Conservation (phyloP, 2,797 vertebrate species). For the Phrynocephalus guinanensis region DNA sequence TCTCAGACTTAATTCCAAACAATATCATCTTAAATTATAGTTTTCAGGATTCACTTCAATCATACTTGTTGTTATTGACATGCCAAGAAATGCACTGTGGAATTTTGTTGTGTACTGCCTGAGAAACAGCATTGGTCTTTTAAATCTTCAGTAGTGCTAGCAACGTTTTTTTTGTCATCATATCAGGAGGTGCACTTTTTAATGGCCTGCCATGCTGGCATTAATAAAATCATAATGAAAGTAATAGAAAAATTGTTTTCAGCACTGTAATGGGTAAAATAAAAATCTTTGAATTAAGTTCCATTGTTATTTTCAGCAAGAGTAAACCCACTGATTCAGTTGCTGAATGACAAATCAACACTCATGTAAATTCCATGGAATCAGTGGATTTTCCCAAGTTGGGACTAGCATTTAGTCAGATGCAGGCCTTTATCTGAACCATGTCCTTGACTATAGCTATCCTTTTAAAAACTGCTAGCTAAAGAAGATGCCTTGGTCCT, state of each 20-base stretch:
- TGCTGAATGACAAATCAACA: too few relatives aligned
- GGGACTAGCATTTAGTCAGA: too few relatives aligned
- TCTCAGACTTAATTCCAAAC: conserved; percentile 56
- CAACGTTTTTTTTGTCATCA: background rate
- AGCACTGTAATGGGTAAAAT: background rate
- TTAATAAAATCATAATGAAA: background rate
- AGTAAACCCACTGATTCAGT: too few relatives aligned
- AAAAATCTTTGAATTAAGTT: background rate
- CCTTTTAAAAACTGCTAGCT: background rate
- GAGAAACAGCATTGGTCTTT: conserved; percentile 64
- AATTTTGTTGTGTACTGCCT: conserved; percentile 52
- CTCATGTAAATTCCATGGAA: too few relatives aligned
- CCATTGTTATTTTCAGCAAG: too few relatives aligned
- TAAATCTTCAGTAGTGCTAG: conserved; percentile 42
- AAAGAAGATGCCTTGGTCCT: background rate
- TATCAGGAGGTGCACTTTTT: conserved; percentile 31
- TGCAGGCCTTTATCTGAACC: too few relatives aligned
- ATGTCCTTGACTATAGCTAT: background rate
- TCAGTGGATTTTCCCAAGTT: too few relatives aligned
- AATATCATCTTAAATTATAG: conserved; percentile 47
- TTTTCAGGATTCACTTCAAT: conserved; percentile 66
- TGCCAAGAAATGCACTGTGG: conserved; percentile 53
- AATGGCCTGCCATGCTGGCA: background rate
- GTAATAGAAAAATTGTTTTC: background rate
- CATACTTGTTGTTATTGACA: conserved; percentile 56